Conservation (phyloP, 2,113 vertebrate species). For the Callorhinus ursinus region DNA sequence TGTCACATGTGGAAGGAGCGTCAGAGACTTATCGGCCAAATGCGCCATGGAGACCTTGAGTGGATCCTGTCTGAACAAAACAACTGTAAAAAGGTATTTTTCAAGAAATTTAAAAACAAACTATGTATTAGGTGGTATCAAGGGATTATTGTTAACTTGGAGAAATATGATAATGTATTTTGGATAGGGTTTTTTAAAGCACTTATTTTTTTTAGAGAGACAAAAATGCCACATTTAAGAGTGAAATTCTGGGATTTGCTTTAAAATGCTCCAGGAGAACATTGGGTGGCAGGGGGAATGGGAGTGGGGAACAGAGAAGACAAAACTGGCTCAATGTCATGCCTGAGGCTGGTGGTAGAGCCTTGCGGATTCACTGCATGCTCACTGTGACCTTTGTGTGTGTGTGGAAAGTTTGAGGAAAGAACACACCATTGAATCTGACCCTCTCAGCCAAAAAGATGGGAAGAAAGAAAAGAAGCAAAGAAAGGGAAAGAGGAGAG, state of each 20-base stretch:
- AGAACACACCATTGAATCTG: background rate
- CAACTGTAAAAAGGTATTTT: background rate
- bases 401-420: background rate
- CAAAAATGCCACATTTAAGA: background rate
- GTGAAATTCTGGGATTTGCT: background rate
- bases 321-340: background rate
- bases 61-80: background rate
- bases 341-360: background rate
- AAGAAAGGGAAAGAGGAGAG: background rate
- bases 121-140: background rate
- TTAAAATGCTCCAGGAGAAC: background rate
- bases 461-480: background rate
- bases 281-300: background rate
- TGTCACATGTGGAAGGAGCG: background rate
- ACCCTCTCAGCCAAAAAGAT: background rate
- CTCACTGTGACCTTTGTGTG: background rate
- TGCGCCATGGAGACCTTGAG: background rate
- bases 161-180: background rate
- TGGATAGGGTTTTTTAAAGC: background rate
- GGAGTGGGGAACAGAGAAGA: background rate
- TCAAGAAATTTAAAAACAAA: background rate
- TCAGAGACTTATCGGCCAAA: background rate
- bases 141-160: background rate
- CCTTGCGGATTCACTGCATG: rapidly evolving
- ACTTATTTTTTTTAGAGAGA: background rate